phyloP scores from a whole-genome alignment of 1,140 invertebrate species.

The Pogonomyrmex californicus region DNA sequence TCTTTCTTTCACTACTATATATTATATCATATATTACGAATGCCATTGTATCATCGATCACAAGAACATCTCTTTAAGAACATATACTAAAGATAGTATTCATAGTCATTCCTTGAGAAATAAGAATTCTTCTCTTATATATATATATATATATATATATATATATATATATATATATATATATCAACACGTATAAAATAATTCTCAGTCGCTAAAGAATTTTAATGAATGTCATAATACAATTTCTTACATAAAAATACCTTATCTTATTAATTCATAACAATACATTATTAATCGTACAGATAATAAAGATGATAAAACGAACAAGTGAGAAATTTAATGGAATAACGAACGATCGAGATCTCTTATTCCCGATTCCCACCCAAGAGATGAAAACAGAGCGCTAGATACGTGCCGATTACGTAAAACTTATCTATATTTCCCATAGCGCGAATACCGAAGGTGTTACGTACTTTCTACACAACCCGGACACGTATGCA shows the following conservation, averaged over 20 bases:
- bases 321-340: constrained; percentile 38
- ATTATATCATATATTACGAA: constrained; percentile 35
- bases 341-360: constrained; percentile 15
- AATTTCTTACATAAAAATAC: background rate
- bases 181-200: background rate
- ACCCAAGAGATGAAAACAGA: constrained; percentile 35
- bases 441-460: constrained; percentile 33
- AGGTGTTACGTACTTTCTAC: constrained; percentile 43
- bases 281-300: background rate
- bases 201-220: background rate
- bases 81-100: background rate
- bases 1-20: background rate
- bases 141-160: background rate
- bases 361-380: constrained; percentile 20
- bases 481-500: constrained; percentile 26
- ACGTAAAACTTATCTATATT: constrained; percentile 57
- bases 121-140: background rate
- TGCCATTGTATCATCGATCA: constrained; percentile 14
- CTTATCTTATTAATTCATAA: background rate
- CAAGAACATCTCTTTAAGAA: background rate
- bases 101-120: background rate
- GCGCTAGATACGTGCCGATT: constrained; percentile 31
- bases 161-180: background rate
- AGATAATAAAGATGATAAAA: background rate
- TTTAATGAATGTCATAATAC: background rate